Base-by-base conservation (phyloP, 2,113 vertebrate genomes). In the Trematomus loennbergii region DNA sequence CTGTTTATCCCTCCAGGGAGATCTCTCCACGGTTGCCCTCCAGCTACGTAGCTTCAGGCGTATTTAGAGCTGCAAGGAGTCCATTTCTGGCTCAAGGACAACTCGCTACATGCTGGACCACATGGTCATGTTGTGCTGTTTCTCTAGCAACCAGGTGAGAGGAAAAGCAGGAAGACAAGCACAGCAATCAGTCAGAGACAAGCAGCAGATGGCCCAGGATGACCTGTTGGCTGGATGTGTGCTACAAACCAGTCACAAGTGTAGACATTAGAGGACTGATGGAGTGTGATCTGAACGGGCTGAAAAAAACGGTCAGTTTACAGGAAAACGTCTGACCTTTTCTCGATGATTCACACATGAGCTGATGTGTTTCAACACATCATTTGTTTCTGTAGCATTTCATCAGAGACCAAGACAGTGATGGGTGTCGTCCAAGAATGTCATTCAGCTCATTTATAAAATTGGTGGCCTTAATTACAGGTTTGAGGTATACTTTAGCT, bases 1-100 rank as follows among this genome's bases (percentile, higher is more conserved):
- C 73, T 67, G 73, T 88, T 87, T 84, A 72, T 86, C 67, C 70
- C 78, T 85, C 75, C 10, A 12, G 80, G 84, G 84, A 81, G 46
- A 66, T 81, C 78, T 84, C 73, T 84, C 79, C 68, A 18, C 9
- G 10, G 4, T 67, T 73, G 50, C 77, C 86, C 86, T 90, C 25
- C 52, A 48, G 86, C 80, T 72, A 57, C 78, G 15, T 59, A 76
- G 69, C 67, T 52, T 58, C n/a, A 50, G 69, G 77, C 80, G 87
- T 70, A 77, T 78, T 84, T 79, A 46, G 58, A 79, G 61, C 4
- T 7, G 20, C 3, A 17, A 20, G 45, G 29, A 66, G 46, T 63
- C 62, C 4, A 53, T 49, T 25, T 72, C 67, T 78, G 79, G 77
- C 85, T 87, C 79, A 76, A 81, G 82, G 86, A 85, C 78, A 46